These are phyloP conservation scores for Metopia argyrocephala DNA, from an alignment of 2,888 invertebrate genomes.

Conservation along the genomic window DNA sequence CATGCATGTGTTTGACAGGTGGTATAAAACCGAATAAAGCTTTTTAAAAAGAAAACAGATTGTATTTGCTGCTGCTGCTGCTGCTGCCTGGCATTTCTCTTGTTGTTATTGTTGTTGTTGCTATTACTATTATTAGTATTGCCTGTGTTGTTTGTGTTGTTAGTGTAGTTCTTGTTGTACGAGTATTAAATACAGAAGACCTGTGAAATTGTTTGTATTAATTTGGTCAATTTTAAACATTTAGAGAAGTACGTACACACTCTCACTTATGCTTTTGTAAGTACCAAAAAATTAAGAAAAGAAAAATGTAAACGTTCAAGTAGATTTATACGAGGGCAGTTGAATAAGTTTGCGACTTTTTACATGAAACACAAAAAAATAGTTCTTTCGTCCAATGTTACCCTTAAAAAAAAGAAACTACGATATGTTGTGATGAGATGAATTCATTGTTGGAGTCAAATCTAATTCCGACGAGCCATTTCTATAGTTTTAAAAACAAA, in stretches of 20 bases:
- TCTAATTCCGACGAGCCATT: too few species aligned
- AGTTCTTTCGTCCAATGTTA: too few species aligned
- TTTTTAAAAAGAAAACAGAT: slow-evolving; percentile 22
- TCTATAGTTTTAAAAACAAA: too few species aligned
- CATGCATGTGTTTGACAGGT: slow-evolving; percentile 47
- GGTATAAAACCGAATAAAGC: slow-evolving; percentile 39
- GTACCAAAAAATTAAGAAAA: neutral
- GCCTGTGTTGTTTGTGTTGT: neutral
- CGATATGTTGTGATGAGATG: too few species aligned
- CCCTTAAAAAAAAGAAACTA: too few species aligned
- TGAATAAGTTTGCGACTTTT: too few species aligned
- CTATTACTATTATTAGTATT: neutral
- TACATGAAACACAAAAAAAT: too few species aligned
- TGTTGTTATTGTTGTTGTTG: neutral
- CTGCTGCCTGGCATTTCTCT: too few species aligned
- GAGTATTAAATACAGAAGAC: slow-evolving; percentile 48
- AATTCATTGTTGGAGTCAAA: too few species aligned
- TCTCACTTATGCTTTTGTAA: neutral
- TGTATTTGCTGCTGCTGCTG: neutral
- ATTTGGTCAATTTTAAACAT: slow-evolving; percentile 57
- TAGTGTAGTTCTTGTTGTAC: slow-evolving; percentile 5
- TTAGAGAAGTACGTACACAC: slow-evolving; percentile 9
- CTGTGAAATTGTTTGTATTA: slow-evolving; percentile 59
- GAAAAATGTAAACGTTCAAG: neutral
- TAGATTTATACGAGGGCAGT: too few species aligned